Percentiles rank a stretch among this genome's conserved stretches.
phyloP scores from a whole-genome alignment of 2,113 vertebrate genomes.

The Caranx ignobilis region DNA sequence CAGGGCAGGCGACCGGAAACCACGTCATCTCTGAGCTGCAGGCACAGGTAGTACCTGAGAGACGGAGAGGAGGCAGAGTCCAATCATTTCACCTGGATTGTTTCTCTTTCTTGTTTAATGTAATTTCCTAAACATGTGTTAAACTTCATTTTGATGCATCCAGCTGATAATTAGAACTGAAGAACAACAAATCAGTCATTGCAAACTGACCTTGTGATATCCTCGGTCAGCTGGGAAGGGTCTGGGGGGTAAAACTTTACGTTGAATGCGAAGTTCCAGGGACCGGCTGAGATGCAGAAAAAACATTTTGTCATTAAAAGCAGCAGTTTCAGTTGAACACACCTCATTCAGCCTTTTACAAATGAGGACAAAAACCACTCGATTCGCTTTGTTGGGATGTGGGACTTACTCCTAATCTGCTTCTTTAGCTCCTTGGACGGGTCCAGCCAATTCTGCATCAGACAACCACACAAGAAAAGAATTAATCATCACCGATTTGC shows the following conservation, averaged over 20 bases:
- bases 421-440: conserved; percentile 97
- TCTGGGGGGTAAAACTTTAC: conserved; percentile 99
- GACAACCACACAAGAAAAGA: conserved; percentile 26
- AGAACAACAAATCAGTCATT: too few species aligned
- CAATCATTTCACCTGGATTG: background rate
- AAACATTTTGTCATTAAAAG: conserved; percentile 21
- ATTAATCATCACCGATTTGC: background rate
- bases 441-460: conserved; percentile 95
- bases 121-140: background rate
- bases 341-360: background rate
- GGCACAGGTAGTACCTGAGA: conserved; percentile 95
- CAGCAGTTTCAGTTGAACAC: background rate
- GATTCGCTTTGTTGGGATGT: conserved; percentile 9
- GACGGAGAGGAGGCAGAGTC: background rate
- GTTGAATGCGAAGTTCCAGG: conserved; percentile 97
- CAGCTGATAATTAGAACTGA: too few species aligned
- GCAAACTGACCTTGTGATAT: conserved; percentile 92
- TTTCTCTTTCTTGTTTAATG: background rate
- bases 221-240: conserved; percentile 94
- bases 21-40: conserved; percentile 95
- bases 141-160: background rate
- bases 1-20: conserved; percentile 95
- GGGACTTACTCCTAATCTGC: conserved; percentile 94
- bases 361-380: background rate
- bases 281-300: conserved; percentile 86